Evolutionary conservation across 2,888 invertebrate genomes (phyloP).

Genomic region (Priocnemis perturbator): DNA sequence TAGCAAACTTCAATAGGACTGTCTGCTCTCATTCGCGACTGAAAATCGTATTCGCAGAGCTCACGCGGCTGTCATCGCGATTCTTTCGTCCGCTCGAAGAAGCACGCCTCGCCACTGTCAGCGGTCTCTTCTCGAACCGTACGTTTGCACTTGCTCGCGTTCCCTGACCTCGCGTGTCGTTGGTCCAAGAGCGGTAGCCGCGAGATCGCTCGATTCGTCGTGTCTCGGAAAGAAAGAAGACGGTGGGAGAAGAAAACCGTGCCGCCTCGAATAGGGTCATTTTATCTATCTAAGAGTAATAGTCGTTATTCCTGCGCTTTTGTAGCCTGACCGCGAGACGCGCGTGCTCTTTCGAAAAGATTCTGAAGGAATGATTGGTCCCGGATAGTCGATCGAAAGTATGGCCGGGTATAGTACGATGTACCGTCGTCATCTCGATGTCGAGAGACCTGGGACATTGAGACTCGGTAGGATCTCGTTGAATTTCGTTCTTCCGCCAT

Average conservation of each 20-base stretch:
- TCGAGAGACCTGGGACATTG: not conserved
- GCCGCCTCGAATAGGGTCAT: not conserved
- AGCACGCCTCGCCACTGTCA: too few relatives aligned
- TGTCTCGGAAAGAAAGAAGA: not conserved
- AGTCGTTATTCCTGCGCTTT: not conserved
- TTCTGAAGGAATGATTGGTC: conserved; percentile 66
- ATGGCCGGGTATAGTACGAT: conserved; percentile 59
- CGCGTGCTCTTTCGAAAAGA: conserved; percentile 29
- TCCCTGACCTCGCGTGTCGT: conserved; percentile 30
- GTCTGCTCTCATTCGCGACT: too few relatives aligned
- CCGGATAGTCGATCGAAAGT: conserved; percentile 64
- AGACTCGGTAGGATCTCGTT: conserved; percentile 1
- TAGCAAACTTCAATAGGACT: too few relatives aligned
- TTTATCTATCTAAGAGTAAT: not conserved
- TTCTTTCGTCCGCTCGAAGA: too few relatives aligned
- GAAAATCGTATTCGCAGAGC: too few relatives aligned
- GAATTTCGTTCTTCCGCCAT: not conserved
- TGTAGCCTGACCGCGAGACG: conserved; percentile 34
- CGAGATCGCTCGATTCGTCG: conserved; percentile 19
- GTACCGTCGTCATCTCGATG: too few relatives aligned
- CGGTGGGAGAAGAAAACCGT: conserved; percentile 2
- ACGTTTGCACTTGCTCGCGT: too few relatives aligned
- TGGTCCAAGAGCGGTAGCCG: conserved; percentile 41
- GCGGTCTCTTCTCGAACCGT: too few relatives aligned
- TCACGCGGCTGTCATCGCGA: too few relatives aligned